phyloP scores from a whole-genome alignment of 1,140 invertebrate genomes.

The Lineus longissimus region DNA sequence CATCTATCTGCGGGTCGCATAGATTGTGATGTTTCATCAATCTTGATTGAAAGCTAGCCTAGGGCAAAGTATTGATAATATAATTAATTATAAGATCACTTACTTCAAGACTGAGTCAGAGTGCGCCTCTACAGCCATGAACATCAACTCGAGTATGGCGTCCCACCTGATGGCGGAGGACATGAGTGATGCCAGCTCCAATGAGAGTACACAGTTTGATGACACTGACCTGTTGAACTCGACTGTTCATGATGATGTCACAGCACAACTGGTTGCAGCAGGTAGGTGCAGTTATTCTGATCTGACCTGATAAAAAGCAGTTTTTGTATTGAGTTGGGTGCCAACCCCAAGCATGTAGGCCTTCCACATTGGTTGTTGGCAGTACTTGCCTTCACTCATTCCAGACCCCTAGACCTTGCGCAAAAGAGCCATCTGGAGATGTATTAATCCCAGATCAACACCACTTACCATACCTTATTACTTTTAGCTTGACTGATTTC shows the following conservation, averaged over 20 bases:
- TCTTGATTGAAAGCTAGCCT: no score
- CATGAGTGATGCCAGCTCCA: constrained; percentile 50
- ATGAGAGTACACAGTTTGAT: constrained; percentile 54
- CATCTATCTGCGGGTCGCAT: no score
- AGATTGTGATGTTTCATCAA: no score
- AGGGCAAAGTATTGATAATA: no score
- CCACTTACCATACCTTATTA: no score
- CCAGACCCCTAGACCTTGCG: neutral
- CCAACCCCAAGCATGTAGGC: neutral
- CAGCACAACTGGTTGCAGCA: constrained; percentile 89
- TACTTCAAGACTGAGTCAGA: no score
- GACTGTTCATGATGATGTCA: constrained; percentile 75
- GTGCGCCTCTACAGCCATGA: no score
- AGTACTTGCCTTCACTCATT: neutral
- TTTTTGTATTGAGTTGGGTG: neutral
- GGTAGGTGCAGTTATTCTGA: constrained; percentile 54
- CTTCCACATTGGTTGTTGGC: neutral
- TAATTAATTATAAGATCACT: no score
- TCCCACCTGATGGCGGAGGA: constrained; percentile 34
- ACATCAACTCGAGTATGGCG: neutral
- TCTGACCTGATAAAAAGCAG: neutral
- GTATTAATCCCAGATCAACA: no score
- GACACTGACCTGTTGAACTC: constrained; percentile 51
- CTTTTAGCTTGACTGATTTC: no score
- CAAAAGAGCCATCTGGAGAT: neutral